Percentiles rank a stretch among this genome's conserved stretches.
Evolutionary conservation across 2,797 vertebrate species (phyloP).

Genomic region (Melanotaenia boesemani): DNA sequence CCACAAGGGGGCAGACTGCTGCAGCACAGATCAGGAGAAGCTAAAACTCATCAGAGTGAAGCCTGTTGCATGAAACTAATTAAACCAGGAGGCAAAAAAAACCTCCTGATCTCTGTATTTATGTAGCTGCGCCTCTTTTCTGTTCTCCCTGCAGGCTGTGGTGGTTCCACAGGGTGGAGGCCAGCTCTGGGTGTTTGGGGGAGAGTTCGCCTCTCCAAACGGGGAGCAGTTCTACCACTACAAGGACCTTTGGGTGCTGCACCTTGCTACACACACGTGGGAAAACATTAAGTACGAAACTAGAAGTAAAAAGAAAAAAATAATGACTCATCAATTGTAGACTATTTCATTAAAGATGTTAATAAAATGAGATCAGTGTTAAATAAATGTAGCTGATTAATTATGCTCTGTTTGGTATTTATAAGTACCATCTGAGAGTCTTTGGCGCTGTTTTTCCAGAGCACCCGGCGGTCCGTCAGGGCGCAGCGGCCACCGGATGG

Average conservation of each 20-base stretch:
- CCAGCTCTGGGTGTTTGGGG: constrained; percentile 97
- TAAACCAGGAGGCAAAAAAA: constrained; percentile 6
- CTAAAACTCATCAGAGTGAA: not conserved
- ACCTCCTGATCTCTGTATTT: constrained; percentile 13
- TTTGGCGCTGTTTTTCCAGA: constrained; percentile 71
- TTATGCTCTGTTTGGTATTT: not conserved
- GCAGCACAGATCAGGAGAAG: not conserved
- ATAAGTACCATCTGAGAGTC: not conserved
- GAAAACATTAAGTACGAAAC: constrained; percentile 92
- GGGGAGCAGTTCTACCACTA: constrained; percentile 98
- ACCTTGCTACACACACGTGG: constrained; percentile 91
- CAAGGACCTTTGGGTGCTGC: constrained; percentile 97
- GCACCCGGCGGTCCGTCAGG: constrained; percentile 91
- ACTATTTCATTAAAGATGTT: not conserved
- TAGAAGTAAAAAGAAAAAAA: not conserved
- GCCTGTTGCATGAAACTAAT: constrained; percentile 10
- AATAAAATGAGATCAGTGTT: not conserved
- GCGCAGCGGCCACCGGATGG: constrained; percentile 95
- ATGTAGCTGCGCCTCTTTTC: not conserved
- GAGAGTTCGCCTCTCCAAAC: constrained; percentile 93
- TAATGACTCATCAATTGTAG: not conserved
- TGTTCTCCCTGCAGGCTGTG: constrained; percentile 82
- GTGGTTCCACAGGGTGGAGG: constrained; percentile 91
- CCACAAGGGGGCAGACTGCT: constrained; percentile 54
- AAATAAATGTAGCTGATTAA: not conserved